Conservation (phyloP, 2,797 vertebrate species). For the Microchirus variegatus region DNA sequence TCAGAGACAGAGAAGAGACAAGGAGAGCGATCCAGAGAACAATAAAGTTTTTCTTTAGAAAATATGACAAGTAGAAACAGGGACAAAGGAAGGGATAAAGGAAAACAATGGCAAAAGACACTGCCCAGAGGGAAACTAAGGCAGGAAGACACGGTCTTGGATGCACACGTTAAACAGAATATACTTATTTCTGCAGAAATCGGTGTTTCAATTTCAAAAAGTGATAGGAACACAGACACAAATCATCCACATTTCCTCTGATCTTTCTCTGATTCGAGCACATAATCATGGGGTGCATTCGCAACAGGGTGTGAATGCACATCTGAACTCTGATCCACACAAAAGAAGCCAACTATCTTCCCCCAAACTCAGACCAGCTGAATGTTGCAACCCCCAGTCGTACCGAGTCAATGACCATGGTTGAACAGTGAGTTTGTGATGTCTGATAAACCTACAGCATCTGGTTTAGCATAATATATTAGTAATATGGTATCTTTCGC, state of each 20-base stretch:
- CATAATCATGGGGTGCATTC: too few species aligned
- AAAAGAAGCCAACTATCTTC: too few species aligned
- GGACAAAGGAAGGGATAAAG: slow-evolving; percentile 2
- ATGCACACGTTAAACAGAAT: not conserved
- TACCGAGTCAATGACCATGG: too few species aligned
- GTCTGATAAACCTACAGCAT: too few species aligned
- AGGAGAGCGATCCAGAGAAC: slow-evolving; percentile 11
- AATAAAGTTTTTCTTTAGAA: slow-evolving; percentile 13
- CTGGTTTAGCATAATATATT: too few species aligned
- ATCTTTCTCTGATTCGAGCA: not conserved
- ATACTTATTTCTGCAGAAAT: not conserved
- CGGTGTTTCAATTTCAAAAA: not conserved
- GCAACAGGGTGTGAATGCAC: too few species aligned
- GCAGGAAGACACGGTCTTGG: not conserved
- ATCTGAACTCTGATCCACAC: too few species aligned
- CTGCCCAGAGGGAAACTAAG: slow-evolving; percentile 5
- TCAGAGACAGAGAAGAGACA: slow-evolving; percentile 16
- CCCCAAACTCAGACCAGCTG: too few species aligned
- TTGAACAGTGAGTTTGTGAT: too few species aligned
- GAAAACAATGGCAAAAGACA: slow-evolving; percentile 8
- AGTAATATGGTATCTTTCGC: too few species aligned
- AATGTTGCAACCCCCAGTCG: too few species aligned
- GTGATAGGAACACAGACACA: slow-evolving; percentile 1
- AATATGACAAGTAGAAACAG: slow-evolving; percentile 20
- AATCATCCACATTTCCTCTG: not conserved